Conservation (phyloP, 2,797 vertebrate genomes). For the Acanthurus lineatus region DNA sequence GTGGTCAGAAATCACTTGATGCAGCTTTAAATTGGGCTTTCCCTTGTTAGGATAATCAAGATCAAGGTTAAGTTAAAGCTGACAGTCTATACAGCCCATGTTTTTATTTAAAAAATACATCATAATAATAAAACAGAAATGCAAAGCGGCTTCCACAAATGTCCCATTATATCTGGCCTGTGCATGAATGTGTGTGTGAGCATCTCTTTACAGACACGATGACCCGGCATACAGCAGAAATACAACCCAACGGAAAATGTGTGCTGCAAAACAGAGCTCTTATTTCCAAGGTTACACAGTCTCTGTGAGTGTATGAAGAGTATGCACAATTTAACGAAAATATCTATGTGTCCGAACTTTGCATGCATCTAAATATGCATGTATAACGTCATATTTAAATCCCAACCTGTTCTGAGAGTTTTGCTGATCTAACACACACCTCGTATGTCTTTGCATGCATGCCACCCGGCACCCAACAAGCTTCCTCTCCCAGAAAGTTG, state of each 20-base stretch:
- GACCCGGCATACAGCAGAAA: slow-evolving; percentile 6
- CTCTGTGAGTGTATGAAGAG: neutral
- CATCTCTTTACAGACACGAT: neutral
- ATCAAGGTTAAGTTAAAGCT: neutral
- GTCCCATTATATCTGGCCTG: neutral
- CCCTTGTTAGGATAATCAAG: neutral
- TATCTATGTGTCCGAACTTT: neutral
- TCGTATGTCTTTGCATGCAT: slow-evolving; percentile 44
- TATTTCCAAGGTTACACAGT: slow-evolving; percentile 2
- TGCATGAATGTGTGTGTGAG: neutral
- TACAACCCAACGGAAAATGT: slow-evolving; percentile 16
- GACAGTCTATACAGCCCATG: neutral
- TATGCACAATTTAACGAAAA: neutral
- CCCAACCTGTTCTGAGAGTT: slow-evolving; percentile 26
- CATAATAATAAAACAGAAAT: neutral
- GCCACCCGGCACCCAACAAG: slow-evolving; percentile 32
- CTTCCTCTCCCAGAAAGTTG: slow-evolving; percentile 57
- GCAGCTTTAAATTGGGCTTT: slow-evolving; percentile 3
- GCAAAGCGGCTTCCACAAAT: neutral
- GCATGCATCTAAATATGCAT: neutral
- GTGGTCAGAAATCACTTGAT: neutral
- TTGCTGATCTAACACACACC: slow-evolving; percentile 36
- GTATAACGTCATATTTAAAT: neutral
- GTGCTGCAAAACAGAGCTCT: neutral
- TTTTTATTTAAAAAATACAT: neutral